Evolutionary conservation across 2,888 invertebrate species (phyloP).

Genomic region (Rotaria macrura): DNA sequence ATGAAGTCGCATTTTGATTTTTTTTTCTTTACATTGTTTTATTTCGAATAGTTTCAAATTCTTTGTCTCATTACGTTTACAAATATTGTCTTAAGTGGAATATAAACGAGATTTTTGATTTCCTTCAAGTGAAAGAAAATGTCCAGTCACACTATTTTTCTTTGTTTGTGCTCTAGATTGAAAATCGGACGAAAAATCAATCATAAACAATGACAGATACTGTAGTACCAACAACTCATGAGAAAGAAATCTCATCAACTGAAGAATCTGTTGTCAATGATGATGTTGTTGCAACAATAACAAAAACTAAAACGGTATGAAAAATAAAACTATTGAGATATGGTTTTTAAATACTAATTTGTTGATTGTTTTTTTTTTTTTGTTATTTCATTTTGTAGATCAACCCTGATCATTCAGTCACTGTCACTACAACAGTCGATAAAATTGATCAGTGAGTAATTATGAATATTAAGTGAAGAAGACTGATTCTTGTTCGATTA

Average conservation of each 20-base stretch:
- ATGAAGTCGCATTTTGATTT: background rate
- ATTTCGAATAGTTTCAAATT: background rate
- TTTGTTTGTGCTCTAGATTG: background rate
- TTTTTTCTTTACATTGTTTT: background rate
- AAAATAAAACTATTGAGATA: no score
- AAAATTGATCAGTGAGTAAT: slow-evolving; percentile 2
- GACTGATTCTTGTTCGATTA: no score
- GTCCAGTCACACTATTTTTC: background rate
- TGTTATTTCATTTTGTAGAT: background rate
- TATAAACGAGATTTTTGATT: background rate
- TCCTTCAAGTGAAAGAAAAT: background rate
- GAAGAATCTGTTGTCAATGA: background rate
- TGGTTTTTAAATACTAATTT: no score
- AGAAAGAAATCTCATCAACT: background rate
- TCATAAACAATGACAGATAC: background rate
- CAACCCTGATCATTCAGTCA: background rate
- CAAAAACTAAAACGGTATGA: background rate
- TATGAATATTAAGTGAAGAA: no score
- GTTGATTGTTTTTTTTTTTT: no score
- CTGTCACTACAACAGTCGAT: background rate
- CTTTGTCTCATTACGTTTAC: background rate
- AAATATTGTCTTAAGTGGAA: background rate
- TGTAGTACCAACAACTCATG: background rate
- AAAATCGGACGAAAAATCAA: background rate
- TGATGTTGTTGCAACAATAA: background rate